Evolutionary conservation across 2,797 vertebrate species (phyloP).

Genomic region (Manis javanica): DNA sequence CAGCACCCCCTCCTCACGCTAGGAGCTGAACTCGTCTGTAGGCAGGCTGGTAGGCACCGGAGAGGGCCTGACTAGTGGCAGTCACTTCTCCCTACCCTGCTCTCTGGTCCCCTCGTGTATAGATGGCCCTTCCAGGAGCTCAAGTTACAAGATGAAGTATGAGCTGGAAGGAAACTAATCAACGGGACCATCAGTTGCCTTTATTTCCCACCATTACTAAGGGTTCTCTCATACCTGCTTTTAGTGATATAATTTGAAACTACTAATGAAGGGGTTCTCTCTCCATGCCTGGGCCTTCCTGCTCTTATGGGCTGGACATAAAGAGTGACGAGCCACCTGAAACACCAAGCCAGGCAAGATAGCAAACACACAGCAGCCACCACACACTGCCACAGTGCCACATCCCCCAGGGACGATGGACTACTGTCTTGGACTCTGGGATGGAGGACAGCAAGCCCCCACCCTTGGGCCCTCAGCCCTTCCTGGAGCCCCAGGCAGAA

Average conservation of each 20-base stretch:
- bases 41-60: background rate
- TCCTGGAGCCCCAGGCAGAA: background rate
- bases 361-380: no score
- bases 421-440: background rate
- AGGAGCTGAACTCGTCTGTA: background rate
- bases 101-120: background rate
- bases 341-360: background rate
- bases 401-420: background rate
- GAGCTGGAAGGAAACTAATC: background rate
- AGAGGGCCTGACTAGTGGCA: background rate
- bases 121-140: background rate
- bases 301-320: background rate
- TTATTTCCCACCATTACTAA: background rate
- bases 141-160: accelerated
- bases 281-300: background rate
- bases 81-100: accelerated
- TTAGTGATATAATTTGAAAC: background rate
- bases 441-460: background rate
- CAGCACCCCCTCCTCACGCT: background rate
- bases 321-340: background rate
- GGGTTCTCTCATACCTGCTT: accelerated
- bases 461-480: background rate
- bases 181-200: background rate
- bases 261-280: background rate
- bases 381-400: no score